phyloP scores from a whole-genome alignment of 23 tunicate species.

The Styela plicata region DNA sequence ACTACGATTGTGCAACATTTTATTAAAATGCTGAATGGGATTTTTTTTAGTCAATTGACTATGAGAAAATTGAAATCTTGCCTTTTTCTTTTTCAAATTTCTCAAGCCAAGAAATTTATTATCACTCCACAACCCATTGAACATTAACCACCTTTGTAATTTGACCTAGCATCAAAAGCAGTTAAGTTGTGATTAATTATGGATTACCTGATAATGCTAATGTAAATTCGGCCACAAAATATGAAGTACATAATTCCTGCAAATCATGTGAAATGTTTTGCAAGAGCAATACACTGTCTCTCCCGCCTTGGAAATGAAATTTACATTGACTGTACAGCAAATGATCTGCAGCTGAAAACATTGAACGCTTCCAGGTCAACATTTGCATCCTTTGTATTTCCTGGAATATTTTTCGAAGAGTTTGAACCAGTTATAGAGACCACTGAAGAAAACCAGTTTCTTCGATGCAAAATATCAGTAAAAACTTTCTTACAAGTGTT shows the following conservation, averaged over 20 bases:
- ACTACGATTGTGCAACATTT: too few relatives aligned
- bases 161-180: too few relatives aligned
- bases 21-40: too few relatives aligned
- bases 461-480: conserved; percentile 69
- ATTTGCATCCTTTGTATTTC: conserved; percentile 58
- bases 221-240: background rate
- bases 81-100: too few relatives aligned
- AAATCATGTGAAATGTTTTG: conserved; percentile 72
- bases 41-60: too few relatives aligned
- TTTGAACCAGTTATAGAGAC: conserved; percentile 4
- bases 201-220: background rate
- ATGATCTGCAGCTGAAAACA: conserved; percentile 65
- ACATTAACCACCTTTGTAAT: too few relatives aligned
- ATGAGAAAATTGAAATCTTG: too few relatives aligned
- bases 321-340: conserved; percentile 55
- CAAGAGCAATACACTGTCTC: conserved; percentile 75
- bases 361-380: conserved; percentile 89
- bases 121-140: too few relatives aligned
- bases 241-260: conserved; percentile 78
- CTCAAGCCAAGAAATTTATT: too few relatives aligned
- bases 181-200: too few relatives aligned
- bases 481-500: conserved; percentile 90
- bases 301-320: conserved; percentile 75
- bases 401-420: conserved; percentile 48
- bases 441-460: conserved; percentile 32